phyloP scores from a whole-genome alignment of 35 echinoderm and acorn worm species.

The Heliocidaris erythrogramma region DNA sequence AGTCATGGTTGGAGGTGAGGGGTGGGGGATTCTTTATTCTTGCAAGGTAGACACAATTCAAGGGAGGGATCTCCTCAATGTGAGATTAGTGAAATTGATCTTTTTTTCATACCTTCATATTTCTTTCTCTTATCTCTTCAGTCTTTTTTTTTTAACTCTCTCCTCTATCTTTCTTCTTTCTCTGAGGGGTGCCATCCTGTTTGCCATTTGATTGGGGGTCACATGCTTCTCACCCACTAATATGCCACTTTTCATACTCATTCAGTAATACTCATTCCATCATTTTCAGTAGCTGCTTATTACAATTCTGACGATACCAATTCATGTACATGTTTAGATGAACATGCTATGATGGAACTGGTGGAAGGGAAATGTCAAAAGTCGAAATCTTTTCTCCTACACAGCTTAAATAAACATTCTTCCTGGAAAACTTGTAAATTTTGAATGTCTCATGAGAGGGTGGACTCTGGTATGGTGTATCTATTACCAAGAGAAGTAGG shows the following conservation, averaged over 20 bases:
- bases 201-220: neutral
- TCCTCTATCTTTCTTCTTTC: neutral
- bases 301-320: neutral
- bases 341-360: neutral
- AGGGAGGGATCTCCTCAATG: neutral
- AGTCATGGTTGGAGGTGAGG: neutral
- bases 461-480: neutral
- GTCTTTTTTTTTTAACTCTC: neutral
- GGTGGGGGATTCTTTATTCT: neutral
- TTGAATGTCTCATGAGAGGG: neutral
- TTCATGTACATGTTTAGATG: neutral
- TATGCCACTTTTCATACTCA: neutral
- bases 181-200: neutral
- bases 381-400: neutral
- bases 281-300: neutral
- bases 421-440: neutral
- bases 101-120: too few species aligned
- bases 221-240: neutral
- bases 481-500: neutral
- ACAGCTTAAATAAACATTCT: neutral
- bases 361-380: neutral
- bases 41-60: neutral
- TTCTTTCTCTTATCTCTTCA: neutral
- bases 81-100: neutral
- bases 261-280: neutral